Base-by-base conservation (phyloP, 2,797 vertebrate genomes). In the Distichodus sexfasciatus region DNA sequence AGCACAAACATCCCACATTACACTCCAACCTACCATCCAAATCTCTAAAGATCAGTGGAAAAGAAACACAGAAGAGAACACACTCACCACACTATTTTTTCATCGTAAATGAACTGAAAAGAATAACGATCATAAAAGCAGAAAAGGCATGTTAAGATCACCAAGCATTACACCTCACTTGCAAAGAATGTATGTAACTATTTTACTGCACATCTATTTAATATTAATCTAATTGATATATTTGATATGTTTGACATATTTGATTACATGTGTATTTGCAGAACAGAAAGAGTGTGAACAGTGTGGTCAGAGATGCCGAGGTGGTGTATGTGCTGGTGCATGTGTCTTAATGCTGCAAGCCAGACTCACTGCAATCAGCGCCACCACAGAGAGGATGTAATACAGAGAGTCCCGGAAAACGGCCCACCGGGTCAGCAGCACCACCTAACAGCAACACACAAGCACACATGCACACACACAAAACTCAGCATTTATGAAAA, bases 341-440 rank as follows among this genome's bases (percentile, higher is more conserved):
- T 21, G 9, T 12, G 10, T 44, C 50, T 29, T 9, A 15, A 46
- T 23, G 0, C 72, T 67, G 47, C 9, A 67, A 6, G 7, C 51
- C 43, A 44, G 26, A 93, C 96, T 97, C 89, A 99, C 97, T 66
- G 87, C 90, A 36, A 99, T 99, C 79, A 99, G 93, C 50, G 95
- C 75, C 2, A 99, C 0, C 57, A 99, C 94, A 6, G 97, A 93
- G 47, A 99, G 74, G 0, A 87, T 98, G 87, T 99, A 99, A 87
- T 95, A 99, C 71, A 91, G 83, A 10, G 97, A 98, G 84, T 99
- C 97, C 43, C 97, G 91, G 86, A 93, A 98, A 75, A 99, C 94
- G 0, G 97, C 91, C 95, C 96, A 99, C 91, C 91, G 92, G 1
- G 96, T 98, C 81, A 99, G 85, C 46, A 88, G 77, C 66, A 99